Conservation (phyloP, 2,113 vertebrate species). For the Eclectus roratus region DNA sequence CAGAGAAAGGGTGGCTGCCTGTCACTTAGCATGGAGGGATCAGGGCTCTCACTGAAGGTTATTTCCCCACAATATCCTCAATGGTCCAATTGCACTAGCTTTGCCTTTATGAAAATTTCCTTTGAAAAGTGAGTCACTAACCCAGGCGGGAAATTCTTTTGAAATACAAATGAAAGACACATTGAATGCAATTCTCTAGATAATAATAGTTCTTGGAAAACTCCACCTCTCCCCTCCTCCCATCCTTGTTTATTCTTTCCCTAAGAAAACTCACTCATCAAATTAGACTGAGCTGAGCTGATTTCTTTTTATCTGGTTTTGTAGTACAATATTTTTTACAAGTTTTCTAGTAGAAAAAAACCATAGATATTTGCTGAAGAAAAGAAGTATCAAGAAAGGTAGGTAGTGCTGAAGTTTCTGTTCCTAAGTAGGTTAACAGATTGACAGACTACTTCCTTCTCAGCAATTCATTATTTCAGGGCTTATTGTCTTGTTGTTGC, state of each 20-base stretch:
- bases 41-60: background rate
- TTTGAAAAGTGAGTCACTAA: constrained; percentile 47
- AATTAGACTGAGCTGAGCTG: background rate
- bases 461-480: constrained; percentile 70
- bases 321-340: background rate
- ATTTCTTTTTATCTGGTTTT: background rate
- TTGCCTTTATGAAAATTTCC: constrained; percentile 38
- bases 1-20: background rate
- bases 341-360: constrained; percentile 17
- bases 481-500: constrained; percentile 61
- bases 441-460: constrained; percentile 77
- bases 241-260: constrained; percentile 17
- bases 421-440: constrained; percentile 50
- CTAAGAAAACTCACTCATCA: constrained; percentile 1
- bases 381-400: constrained; percentile 26
- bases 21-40: background rate
- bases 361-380: background rate
- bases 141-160: constrained; percentile 11
- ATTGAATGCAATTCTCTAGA: constrained; percentile 8
- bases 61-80: background rate
- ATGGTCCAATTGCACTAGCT: constrained; percentile 30
- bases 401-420: constrained; percentile 3
- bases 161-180: constrained; percentile 42
- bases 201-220: constrained; percentile 34
- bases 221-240: constrained; percentile 24